phyloP scores from a whole-genome alignment of 2,888 invertebrate genomes.

The Lochmaea capreae region DNA sequence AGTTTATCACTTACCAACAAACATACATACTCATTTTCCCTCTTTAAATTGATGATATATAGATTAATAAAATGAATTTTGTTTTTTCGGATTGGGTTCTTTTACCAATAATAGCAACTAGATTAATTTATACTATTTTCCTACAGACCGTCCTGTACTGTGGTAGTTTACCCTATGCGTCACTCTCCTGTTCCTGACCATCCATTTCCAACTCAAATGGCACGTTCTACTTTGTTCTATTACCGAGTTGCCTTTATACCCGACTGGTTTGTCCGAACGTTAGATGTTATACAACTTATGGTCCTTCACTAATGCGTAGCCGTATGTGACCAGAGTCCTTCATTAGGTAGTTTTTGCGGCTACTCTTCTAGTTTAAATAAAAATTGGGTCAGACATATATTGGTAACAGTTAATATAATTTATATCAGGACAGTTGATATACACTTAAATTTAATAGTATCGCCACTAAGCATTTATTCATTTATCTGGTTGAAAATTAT shows the following conservation, averaged over 20 bases:
- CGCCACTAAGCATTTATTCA: not conserved
- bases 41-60: too few relatives aligned
- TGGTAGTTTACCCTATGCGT: not conserved
- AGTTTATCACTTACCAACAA: too few relatives aligned
- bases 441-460: constrained; percentile 27
- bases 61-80: too few relatives aligned
- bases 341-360: constrained; percentile 32
- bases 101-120: not conserved
- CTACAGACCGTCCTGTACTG: not conserved
- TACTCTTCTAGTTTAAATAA: constrained; percentile 34
- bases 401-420: constrained; percentile 21
- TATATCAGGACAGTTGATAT: constrained; percentile 12
- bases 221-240: constrained; percentile 44
- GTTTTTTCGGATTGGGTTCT: too few relatives aligned
- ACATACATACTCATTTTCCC: too few relatives aligned
- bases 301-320: constrained; percentile 40
- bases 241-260: constrained; percentile 43
- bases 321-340: constrained; percentile 43
- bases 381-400: constrained; percentile 24
- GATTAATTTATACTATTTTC: not conserved
- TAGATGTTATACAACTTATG: constrained; percentile 46
- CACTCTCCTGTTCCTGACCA: constrained; percentile 12
- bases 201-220: constrained; percentile 48
- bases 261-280: constrained; percentile 45
- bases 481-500: too few relatives aligned